These are phyloP conservation scores for Neomicropteryx cornuta DNA, from an alignment of 1,140 invertebrate species.

Conservation along the genomic window DNA sequence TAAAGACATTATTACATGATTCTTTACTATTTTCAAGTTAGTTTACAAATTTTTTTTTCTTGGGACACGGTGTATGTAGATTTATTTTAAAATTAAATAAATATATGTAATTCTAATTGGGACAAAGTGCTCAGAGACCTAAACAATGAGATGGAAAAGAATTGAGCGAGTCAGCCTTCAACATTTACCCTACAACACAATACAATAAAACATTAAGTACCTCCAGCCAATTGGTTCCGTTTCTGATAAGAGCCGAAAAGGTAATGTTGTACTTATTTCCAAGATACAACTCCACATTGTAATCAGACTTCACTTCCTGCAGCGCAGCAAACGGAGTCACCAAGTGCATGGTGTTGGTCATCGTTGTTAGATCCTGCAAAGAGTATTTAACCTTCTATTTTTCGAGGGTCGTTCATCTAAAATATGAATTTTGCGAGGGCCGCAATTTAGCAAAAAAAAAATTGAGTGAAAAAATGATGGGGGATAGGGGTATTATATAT, in stretches of 20 bases:
- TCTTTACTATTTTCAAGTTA: background rate
- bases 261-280: conserved; percentile 44
- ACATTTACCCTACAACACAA: background rate
- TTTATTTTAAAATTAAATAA: too few relatives aligned
- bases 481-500: too few relatives aligned
- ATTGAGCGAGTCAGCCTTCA: too few relatives aligned
- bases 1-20: too few relatives aligned
- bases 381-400: too few relatives aligned
- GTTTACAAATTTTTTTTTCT: background rate
- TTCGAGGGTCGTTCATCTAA: too few relatives aligned
- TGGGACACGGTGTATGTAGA: conserved; percentile 2
- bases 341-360: conserved; percentile 53
- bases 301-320: conserved; percentile 46
- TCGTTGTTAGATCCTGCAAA: conserved; percentile 47
- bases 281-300: conserved; percentile 44
- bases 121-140: too few relatives aligned
- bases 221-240: conserved; percentile 41
- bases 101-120: too few relatives aligned
- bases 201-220: conserved; percentile 24
- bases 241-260: conserved; percentile 38
- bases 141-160: too few relatives aligned
- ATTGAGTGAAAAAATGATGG: too few relatives aligned
- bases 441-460: too few relatives aligned
- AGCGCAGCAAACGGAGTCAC: conserved; percentile 47
- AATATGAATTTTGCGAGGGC: too few relatives aligned